These are phyloP conservation scores for Pluvianellus socialis DNA, from an alignment of 2,113 vertebrate species.

Conservation along the genomic window DNA sequence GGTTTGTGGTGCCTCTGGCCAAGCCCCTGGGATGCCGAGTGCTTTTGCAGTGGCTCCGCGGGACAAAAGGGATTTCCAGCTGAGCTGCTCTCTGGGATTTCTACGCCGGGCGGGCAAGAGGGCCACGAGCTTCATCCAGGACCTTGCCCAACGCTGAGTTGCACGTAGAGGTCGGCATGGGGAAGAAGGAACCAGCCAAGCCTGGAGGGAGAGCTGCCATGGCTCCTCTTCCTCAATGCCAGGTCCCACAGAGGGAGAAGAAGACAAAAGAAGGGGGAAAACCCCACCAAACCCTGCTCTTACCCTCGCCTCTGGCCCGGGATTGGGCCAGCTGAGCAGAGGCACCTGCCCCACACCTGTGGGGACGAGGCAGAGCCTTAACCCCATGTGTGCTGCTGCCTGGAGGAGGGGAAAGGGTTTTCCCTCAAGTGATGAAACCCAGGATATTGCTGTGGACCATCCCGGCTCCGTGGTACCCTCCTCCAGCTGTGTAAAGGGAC, in stretches of 20 bases:
- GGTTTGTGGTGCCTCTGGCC: neutral
- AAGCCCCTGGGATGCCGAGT: fast-evolving
- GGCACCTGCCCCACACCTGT: neutral
- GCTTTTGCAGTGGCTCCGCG: neutral
- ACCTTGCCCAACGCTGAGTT: fast-evolving
- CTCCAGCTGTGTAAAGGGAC: neutral
- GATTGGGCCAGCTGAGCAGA: neutral
- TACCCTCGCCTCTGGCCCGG: neutral
- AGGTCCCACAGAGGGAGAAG: fast-evolving
- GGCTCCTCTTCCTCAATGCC: neutral
- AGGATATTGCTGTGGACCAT: neutral
- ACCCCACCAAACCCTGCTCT: fast-evolving
- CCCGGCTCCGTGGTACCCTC: neutral
- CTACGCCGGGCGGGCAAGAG: neutral
- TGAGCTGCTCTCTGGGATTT: neutral
- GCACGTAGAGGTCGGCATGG: fast-evolving
- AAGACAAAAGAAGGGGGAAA: fast-evolving
- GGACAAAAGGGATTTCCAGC: neutral
- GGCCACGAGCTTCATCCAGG: neutral
- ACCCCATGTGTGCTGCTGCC: neutral
- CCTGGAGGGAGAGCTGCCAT: neutral
- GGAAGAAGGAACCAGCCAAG: neutral
- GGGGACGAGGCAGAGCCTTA: neutral
- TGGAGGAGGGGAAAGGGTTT: neutral
- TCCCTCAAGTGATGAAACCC: neutral